A percentile compares a stretch with the other conserved stretches of the same genome.
phyloP scores from a whole-genome alignment of 2,888 invertebrate species.

The Teinopalpus imperialis region DNA sequence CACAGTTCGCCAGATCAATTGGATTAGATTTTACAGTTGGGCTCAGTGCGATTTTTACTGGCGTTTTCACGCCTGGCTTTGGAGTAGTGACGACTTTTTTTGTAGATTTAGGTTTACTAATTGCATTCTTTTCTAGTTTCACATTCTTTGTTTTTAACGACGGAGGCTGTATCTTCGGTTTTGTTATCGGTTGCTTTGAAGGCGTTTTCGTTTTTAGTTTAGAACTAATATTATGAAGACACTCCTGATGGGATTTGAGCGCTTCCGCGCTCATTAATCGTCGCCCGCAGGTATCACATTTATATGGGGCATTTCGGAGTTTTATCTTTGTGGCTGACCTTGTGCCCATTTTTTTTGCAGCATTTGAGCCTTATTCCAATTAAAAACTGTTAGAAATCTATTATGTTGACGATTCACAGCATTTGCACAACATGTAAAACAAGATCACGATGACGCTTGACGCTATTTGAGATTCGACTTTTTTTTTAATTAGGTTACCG shows the following conservation, averaged over 20 bases:
- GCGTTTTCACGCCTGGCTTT: constrained; percentile 12
- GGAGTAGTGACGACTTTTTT: constrained; percentile 16
- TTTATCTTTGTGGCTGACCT: constrained; percentile 46
- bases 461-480: constrained; percentile 12
- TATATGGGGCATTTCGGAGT: constrained; percentile 39
- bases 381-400: constrained; percentile 1
- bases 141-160: constrained; percentile 10
- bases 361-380: constrained; percentile 26
- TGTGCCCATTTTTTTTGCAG: constrained; percentile 47
- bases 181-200: constrained; percentile 25
- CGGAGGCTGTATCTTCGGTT: constrained; percentile 18
- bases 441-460: constrained; percentile 19
- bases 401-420: constrained; percentile 8
- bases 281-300: constrained; percentile 52
- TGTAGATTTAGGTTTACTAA: constrained; percentile 10
- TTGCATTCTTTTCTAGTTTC: constrained; percentile 1
- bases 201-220: constrained; percentile 27
- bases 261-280: constrained; percentile 44
- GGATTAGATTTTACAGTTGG: background rate
- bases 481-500: constrained; percentile 14
- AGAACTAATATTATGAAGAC: constrained; percentile 37
- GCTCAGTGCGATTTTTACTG: constrained; percentile 7
- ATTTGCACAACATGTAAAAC: constrained; percentile 9
- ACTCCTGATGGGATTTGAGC: constrained; percentile 44
- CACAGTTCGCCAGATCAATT: constrained; percentile 11